Percentiles rank a stretch among this genome's conserved stretches.
These are phyloP conservation scores for Drosophila pallidifrons DNA, from an alignment of 1,140 invertebrate genomes.

Conservation along the genomic window DNA sequence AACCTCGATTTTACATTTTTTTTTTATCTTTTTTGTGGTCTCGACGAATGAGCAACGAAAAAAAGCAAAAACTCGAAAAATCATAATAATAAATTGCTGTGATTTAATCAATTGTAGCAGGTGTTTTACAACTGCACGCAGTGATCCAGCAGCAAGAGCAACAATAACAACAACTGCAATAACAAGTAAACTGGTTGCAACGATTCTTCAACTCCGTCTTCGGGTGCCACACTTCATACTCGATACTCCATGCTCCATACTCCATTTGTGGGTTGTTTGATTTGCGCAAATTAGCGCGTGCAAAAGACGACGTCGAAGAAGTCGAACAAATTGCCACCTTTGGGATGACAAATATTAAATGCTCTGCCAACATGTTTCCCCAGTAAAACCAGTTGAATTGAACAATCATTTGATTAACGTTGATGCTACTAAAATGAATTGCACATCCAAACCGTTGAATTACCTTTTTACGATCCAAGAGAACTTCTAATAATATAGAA, in stretches of 20 bases:
- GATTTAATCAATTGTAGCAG: slow-evolving; percentile 83
- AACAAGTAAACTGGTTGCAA: slow-evolving; percentile 59
- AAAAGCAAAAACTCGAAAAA: slow-evolving; percentile 16
- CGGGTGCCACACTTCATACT: slow-evolving; percentile 23
- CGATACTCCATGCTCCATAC: not conserved
- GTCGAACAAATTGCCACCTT: slow-evolving; percentile 11
- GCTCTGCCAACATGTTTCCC: not conserved
- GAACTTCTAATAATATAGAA: no score
- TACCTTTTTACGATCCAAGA: no score
- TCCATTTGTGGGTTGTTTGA: slow-evolving; percentile 62
- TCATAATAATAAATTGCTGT: slow-evolving; percentile 76
- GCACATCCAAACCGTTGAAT: no score
- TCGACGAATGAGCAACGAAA: not conserved
- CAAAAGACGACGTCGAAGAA: slow-evolving; percentile 43
- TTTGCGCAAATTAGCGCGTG: slow-evolving; percentile 77
- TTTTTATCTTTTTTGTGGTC: slow-evolving; percentile 29
- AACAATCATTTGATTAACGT: not conserved
- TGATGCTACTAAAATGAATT: not conserved
- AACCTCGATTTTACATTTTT: slow-evolving; percentile 56
- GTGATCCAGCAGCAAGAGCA: slow-evolving; percentile 9
- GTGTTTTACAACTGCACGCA: slow-evolving; percentile 75
- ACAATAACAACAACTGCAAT: not conserved
- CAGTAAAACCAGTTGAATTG: not conserved
- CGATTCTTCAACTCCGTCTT: slow-evolving; percentile 34
- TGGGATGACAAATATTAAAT: slow-evolving; percentile 1